Percentiles rank a stretch among this genome's conserved stretches.
Conservation (phyloP, 2,888 invertebrate species). For the Archaeoteleia sp. region DNA sequence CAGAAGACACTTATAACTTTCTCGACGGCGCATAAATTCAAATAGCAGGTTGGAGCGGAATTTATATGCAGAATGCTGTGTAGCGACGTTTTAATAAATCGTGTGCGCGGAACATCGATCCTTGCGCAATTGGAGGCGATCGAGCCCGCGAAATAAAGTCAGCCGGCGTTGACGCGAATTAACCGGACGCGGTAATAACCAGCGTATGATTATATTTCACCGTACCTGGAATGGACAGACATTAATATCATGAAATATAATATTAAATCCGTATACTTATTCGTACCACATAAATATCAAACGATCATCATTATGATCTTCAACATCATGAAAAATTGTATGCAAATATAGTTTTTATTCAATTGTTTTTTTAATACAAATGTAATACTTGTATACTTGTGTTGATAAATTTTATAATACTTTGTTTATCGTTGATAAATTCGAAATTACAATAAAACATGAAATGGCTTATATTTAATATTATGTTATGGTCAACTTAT, state of each 20-base stretch:
- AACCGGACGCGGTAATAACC: slow-evolving; percentile 42
- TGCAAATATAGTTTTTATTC: slow-evolving; percentile 9
- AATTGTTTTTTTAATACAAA: slow-evolving; percentile 2
- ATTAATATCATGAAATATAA: slow-evolving; percentile 35
- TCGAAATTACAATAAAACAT: too few relatives aligned
- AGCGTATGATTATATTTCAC: slow-evolving; percentile 36
- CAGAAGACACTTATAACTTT: slow-evolving; percentile 48
- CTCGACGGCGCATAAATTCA: slow-evolving; percentile 47
- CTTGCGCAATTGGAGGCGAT: slow-evolving; percentile 48
- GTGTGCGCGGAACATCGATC: slow-evolving; percentile 51
- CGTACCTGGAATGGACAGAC: slow-evolving; percentile 14
- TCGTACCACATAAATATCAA: slow-evolving; percentile 12
- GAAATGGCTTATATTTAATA: too few relatives aligned
- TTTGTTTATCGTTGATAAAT: too few relatives aligned
- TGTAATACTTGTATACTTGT: too few relatives aligned
- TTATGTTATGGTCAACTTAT: too few relatives aligned
- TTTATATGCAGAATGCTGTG: slow-evolving; percentile 51
- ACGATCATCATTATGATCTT: slow-evolving; percentile 25
- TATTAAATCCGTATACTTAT: slow-evolving; percentile 9
- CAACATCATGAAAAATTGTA: too few relatives aligned
- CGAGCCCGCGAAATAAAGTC: slow-evolving; percentile 52
- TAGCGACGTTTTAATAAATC: slow-evolving; percentile 51
- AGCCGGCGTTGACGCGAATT: slow-evolving; percentile 48
- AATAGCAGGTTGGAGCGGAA: slow-evolving; percentile 49
- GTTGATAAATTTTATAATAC: too few relatives aligned